Base-by-base conservation (phyloP, 1,140 invertebrate species). In the Orius insidiosus region DNA sequence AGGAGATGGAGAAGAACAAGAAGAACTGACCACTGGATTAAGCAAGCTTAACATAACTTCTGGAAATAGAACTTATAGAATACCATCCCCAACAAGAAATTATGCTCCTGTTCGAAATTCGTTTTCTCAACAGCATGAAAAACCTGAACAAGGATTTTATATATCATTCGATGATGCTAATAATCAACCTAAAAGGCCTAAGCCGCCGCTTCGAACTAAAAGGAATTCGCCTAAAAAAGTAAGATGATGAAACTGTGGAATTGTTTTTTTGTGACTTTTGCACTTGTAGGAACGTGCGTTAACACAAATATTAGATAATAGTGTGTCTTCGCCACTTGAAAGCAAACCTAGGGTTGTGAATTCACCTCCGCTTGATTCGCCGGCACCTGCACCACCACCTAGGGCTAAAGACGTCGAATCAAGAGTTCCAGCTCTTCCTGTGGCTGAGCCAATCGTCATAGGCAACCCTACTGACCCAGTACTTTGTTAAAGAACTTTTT, bases 121-220 rank as follows among this genome's bases (percentile, higher is more conserved):
- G 31, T 81, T 84, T 66, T 77, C 79, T 60, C 24, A 18, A 13
- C 44, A 37, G 47, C 44, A 57, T 56, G 40, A 55, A 56, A 16
- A 50, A n/a, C 66, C 62, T n/a, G 80, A 87, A 60, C 85, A 86
- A 65, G 86, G 87, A n/a, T 95, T 95, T 65, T 92, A 93, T 60
- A 89, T 94, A 58, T 85, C 85, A 15, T 89, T 94, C 60, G 87
- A 90, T 58, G 78, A 83, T 58, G 78, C 85, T 40, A 53, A 58
- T 36, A 74, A 74, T 48, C 45, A 34, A 11, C 86, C 87, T 3
- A 88, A 86, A 60, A 71, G 85, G 56, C 81, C 85, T 1, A 92
- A 92, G 65, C 86, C 88, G 1, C 82, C 85, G 19, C 63, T 90
- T 10, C 67, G 83, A 49, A 69, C 71, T 14, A 86, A 85, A 63